Evolutionary conservation across 1,140 invertebrate species (phyloP).

Genomic region (Drosophila grimshawi): DNA sequence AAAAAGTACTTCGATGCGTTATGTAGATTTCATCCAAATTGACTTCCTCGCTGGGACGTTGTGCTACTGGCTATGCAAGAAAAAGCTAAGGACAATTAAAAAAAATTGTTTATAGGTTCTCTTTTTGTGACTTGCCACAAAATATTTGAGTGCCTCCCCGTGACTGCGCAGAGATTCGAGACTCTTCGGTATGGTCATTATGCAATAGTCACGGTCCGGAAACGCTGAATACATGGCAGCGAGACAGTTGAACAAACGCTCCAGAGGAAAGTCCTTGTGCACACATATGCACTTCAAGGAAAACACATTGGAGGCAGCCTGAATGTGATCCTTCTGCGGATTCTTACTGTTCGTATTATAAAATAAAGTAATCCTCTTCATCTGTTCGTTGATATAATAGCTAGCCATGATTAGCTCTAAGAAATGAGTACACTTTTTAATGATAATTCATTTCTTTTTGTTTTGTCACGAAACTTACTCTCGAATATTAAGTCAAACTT

Average conservation of each 20-base stretch:
- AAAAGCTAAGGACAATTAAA: background rate
- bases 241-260: constrained; percentile 46
- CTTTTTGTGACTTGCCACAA: constrained; percentile 44
- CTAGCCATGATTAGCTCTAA: constrained; percentile 39
- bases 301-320: constrained; percentile 58
- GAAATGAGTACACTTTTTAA: background rate
- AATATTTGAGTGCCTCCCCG: constrained; percentile 60
- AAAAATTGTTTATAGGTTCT: background rate
- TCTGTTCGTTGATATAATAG: constrained; percentile 42
- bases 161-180: constrained; percentile 8
- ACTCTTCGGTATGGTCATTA: constrained; percentile 41
- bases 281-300: constrained; percentile 50
- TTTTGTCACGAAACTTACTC: constrained; percentile 36
- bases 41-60: constrained; percentile 33
- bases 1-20: constrained; percentile 65
- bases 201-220: constrained; percentile 73
- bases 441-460: background rate
- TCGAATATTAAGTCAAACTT: constrained; percentile 51
- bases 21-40: constrained; percentile 51
- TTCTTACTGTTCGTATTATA: constrained; percentile 27
- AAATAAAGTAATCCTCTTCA: constrained; percentile 8
- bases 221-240: constrained; percentile 61
- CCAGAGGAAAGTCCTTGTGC: constrained; percentile 38
- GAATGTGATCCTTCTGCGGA: background rate
- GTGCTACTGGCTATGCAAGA: constrained; percentile 40